phyloP scores from a whole-genome alignment of 2,113 vertebrate species.

The Bubalus kerabau region DNA sequence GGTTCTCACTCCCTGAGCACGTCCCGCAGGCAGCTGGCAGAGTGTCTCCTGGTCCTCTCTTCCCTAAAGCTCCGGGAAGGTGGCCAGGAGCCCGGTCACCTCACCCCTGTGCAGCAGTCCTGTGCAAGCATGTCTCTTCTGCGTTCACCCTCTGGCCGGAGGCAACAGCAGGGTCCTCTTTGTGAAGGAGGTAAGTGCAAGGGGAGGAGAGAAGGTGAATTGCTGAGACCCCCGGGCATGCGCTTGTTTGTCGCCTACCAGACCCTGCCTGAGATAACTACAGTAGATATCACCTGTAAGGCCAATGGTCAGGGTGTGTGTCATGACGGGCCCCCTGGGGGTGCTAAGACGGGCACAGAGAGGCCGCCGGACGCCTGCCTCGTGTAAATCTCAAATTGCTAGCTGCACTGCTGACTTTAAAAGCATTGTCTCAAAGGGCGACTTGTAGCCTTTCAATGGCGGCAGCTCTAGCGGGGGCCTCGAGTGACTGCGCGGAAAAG shows the following conservation, averaged over 20 bases:
- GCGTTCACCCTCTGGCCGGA: too few relatives aligned
- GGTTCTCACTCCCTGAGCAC: accelerated
- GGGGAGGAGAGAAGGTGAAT: background rate
- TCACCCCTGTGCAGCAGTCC: background rate
- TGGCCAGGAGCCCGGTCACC: background rate
- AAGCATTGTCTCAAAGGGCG: slow-evolving; percentile 34
- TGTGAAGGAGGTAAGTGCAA: background rate
- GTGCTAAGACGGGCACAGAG: too few relatives aligned
- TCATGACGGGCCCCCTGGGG: background rate
- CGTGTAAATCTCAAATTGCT: slow-evolving; percentile 35
- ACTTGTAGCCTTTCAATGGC: background rate
- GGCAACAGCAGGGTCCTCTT: background rate
- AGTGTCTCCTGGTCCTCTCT: background rate
- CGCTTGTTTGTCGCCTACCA: background rate
- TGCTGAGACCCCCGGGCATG: background rate
- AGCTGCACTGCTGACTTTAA: slow-evolving; percentile 49
- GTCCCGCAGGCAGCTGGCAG: accelerated
- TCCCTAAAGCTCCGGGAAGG: background rate
- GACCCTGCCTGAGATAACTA: background rate
- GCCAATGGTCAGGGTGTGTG: background rate
- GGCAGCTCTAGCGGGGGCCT: accelerated
- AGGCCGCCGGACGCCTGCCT: background rate
- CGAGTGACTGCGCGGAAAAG: background rate
- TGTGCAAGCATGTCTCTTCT: background rate
- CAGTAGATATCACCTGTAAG: background rate